phyloP scores from a whole-genome alignment of 2,113 vertebrate genomes.

The Arvicanthis niloticus region DNA sequence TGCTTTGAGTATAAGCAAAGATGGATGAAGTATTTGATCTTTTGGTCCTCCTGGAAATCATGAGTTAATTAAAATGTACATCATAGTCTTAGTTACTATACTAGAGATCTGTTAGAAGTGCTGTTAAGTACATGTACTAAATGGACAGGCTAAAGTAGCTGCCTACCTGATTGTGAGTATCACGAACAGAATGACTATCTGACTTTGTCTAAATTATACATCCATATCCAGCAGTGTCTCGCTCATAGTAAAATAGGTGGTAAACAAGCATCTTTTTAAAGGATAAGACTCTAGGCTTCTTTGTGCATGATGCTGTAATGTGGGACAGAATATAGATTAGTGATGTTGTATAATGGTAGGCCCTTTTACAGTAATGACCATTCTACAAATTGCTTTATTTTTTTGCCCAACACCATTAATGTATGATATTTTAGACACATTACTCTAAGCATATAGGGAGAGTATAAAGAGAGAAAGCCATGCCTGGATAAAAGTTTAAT shows the following conservation, averaged over 20 bases:
- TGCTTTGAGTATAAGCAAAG: background rate
- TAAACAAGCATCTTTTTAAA: background rate
- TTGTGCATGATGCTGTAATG: background rate
- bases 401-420: background rate
- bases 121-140: background rate
- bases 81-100: background rate
- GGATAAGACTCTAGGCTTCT: background rate
- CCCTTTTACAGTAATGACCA: background rate
- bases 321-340: background rate
- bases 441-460: background rate
- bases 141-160: background rate
- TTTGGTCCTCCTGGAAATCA: background rate
- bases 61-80: background rate
- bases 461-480: background rate
- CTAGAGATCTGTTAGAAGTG: background rate
- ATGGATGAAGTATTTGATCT: background rate
- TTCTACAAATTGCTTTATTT: slow-evolving; percentile 37
- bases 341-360: background rate
- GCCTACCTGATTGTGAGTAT: background rate
- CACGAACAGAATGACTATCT: background rate
- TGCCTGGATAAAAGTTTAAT: background rate
- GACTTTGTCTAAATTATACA: background rate
- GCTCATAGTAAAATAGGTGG: background rate
- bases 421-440: background rate
- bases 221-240: background rate